Base-by-base conservation (phyloP, 1,140 invertebrate genomes). In the Hypsibius dujardini region DNA sequence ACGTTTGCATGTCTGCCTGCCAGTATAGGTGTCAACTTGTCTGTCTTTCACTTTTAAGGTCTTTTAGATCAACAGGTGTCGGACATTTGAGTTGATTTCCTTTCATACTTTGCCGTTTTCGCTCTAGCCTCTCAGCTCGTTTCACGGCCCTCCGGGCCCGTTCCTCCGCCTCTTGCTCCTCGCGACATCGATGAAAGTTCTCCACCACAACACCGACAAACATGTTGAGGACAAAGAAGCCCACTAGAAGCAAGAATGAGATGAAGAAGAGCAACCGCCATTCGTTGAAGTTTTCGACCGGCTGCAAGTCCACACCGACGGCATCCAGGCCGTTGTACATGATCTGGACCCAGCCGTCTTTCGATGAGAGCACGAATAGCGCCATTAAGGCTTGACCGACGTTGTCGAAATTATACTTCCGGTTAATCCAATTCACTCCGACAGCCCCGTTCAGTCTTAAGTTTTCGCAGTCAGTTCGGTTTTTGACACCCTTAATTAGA, bases 151-250 rank as follows among this genome's bases (percentile, higher is more conserved):
- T 84, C 70, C 92, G 83, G 0, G 95, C 93, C 76, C 92, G 85
- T 78, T 99, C 96, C 79, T 99, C 96, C 78, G 94, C 94, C 78
- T 99, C 96, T 77, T 99, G 95, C 77, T 97, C 92, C 79, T 98
- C 95, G 47, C 96, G 86, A 79, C 96, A 99, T 67, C 95, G 86
- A 78, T 99, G 95, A 79, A 99, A 99, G 81, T 99, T 99, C 81
- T 99, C 95, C 7, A 99, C 95, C 1, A 98, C 95, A 0, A 99
- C 95, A 70, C 95, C 96, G 28, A 99, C 96, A 79, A 99, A 99
- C 96, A 99, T 99, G 84, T 99, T 99, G 14, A 99, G 82, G 1
- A 99, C 95, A 80, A 97, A 98, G 82, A 99, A 99, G 45, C 95
- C 96, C 71, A 99, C 96, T 50, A 99, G 83, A 46, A 99, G 83